Evolutionary conservation across 2,888 invertebrate genomes (phyloP).

Genomic region (Pachycephus smyrnensis): DNA sequence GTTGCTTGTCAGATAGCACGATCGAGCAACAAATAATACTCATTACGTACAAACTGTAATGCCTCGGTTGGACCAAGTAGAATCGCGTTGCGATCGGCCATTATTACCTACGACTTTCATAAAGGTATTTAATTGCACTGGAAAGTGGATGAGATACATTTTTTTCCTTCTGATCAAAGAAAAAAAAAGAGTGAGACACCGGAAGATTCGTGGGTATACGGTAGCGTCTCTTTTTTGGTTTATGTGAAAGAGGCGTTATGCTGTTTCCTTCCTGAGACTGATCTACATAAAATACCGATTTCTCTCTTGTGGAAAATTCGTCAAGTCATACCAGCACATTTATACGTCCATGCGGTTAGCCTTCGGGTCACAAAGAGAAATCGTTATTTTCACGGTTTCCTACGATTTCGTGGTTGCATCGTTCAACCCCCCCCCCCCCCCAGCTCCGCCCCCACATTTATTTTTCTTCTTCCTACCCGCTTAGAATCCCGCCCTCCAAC

Average conservation of each 20-base stretch:
- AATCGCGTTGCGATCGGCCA: not conserved
- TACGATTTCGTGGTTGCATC: constrained; percentile 57
- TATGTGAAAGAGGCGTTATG: constrained; percentile 9
- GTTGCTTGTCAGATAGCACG: not conserved
- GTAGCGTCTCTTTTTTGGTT: not conserved
- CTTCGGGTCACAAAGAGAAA: constrained; percentile 52
- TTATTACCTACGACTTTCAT: not conserved
- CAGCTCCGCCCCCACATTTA: constrained; percentile 19
- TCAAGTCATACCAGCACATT: constrained; percentile 45
- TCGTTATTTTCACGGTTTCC: constrained; percentile 60
- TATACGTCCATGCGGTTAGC: constrained; percentile 27
- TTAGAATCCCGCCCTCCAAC: constrained; percentile 10
- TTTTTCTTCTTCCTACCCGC: constrained; percentile 12
- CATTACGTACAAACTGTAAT: not conserved
- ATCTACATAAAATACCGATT: constrained; percentile 60
- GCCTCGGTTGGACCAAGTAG: not conserved
- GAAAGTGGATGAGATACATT: not conserved
- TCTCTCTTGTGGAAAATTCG: constrained; percentile 24
- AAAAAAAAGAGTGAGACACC: not conserved
- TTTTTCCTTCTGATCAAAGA: not conserved
- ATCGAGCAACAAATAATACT: not conserved
- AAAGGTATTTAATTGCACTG: not conserved
- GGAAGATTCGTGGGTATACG: not conserved
- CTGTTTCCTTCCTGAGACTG: constrained; percentile 24
- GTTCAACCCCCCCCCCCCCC: constrained; percentile 34